Evolutionary conservation across 1,140 invertebrate genomes (phyloP).

Genomic region (Armadillidium nasatum): DNA sequence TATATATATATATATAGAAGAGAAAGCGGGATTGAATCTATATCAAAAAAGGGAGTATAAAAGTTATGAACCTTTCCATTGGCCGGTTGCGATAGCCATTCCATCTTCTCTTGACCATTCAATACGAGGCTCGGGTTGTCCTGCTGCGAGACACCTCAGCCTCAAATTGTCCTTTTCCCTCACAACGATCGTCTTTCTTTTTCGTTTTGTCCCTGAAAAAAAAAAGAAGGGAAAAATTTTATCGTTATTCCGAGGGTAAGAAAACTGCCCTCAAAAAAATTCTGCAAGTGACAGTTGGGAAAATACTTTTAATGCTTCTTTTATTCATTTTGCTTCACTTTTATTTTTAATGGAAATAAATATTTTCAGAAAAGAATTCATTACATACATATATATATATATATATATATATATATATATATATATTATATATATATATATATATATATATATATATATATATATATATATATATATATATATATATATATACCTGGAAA

Average conservation of each 20-base stretch:
- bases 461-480: neutral
- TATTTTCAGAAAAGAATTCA: too few species aligned
- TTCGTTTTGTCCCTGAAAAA: slow-evolving; percentile 15
- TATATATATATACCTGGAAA: slow-evolving; percentile 52
- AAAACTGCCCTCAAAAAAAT: neutral
- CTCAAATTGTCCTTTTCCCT: slow-evolving; percentile 23
- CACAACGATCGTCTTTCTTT: neutral
- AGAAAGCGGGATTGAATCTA: too few species aligned
- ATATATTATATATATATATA: neutral
- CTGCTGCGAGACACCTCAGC: slow-evolving; percentile 20
- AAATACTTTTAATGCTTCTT: too few species aligned
- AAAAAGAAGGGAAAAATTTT: neutral
- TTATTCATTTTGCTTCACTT: too few species aligned
- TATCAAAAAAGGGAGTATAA: too few species aligned
- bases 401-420: neutral
- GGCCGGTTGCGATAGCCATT: slow-evolving; percentile 22
- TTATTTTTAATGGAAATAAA: too few species aligned
- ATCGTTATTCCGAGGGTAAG: neutral
- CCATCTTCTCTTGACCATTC: slow-evolving; percentile 24
- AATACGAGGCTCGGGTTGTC: slow-evolving; percentile 16
- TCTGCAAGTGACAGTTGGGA: too few species aligned
- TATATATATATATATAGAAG: too few species aligned
- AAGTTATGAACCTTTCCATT: slow-evolving; percentile 25
- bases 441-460: neutral
- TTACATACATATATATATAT: too few species aligned